phyloP scores from a whole-genome alignment of 2,113 vertebrate genomes.

The Connochaetes taurinus region DNA sequence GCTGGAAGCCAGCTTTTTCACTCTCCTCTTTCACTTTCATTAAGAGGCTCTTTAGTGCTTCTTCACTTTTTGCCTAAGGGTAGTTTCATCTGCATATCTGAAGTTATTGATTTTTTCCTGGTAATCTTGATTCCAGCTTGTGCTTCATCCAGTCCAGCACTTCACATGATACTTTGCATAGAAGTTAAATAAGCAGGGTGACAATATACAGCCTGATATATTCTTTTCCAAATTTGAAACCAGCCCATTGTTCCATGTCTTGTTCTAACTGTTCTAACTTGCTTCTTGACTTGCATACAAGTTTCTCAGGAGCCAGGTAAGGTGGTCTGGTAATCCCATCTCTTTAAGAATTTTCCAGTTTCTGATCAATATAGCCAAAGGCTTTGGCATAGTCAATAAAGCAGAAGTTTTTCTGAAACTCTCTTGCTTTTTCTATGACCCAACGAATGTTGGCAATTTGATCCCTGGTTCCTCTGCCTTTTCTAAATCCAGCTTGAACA shows the following conservation, averaged over 20 bases:
- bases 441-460: background rate
- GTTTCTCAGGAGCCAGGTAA: background rate
- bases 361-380: background rate
- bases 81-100: background rate
- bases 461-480: background rate
- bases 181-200: background rate
- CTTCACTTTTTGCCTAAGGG: background rate
- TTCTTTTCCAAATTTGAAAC: background rate
- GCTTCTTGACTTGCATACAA: background rate
- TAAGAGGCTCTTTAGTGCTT: background rate
- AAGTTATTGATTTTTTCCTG: background rate
- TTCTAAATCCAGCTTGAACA: background rate
- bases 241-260: background rate
- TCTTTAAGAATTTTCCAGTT: background rate
- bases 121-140: background rate
- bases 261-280: background rate
- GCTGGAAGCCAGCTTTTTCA: background rate
- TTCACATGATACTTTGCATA: background rate
- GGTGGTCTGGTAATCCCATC: background rate
- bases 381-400: background rate
- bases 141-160: background rate
- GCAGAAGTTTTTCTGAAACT: background rate
- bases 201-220: background rate
- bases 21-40: background rate
- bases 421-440: background rate